These are phyloP conservation scores for Odocoileus virginianus DNA, from an alignment of 2,113 vertebrate genomes.

Conservation along the genomic window DNA sequence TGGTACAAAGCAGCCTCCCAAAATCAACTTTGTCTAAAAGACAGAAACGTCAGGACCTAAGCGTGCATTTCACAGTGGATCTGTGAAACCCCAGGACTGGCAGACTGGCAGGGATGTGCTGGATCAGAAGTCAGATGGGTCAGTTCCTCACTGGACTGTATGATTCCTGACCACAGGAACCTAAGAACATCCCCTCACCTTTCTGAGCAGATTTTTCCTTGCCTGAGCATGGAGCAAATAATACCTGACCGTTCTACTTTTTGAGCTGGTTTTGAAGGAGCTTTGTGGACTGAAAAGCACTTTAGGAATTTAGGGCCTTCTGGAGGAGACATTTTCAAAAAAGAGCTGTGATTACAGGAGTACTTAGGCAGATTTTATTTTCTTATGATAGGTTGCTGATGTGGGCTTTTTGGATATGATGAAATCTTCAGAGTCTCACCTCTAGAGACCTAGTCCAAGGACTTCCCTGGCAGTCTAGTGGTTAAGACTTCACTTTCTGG, in stretches of 20 bases:
- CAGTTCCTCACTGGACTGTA: background rate
- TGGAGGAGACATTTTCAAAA: background rate
- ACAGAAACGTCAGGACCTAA: background rate
- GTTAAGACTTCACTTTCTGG: background rate
- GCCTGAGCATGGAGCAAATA: background rate
- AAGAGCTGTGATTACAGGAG: background rate
- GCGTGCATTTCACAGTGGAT: background rate
- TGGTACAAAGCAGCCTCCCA: background rate
- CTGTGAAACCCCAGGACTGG: background rate
- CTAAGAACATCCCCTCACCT: background rate
- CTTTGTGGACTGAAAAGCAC: background rate
- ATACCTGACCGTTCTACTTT: background rate
- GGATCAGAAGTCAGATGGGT: background rate
- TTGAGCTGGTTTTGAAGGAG: background rate
- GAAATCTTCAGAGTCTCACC: background rate
- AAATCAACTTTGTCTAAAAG: background rate
- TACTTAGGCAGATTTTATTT: background rate
- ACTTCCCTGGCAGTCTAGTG: background rate
- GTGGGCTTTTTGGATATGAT: background rate
- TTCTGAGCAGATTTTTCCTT: background rate
- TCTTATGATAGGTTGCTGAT: conserved; percentile 17
- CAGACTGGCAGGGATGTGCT: background rate
- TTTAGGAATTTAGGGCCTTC: background rate
- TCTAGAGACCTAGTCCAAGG: background rate
- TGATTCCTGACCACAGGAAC: background rate